Conservation (phyloP, 2,113 vertebrate genomes). For the Malurus alboscapulatus region DNA sequence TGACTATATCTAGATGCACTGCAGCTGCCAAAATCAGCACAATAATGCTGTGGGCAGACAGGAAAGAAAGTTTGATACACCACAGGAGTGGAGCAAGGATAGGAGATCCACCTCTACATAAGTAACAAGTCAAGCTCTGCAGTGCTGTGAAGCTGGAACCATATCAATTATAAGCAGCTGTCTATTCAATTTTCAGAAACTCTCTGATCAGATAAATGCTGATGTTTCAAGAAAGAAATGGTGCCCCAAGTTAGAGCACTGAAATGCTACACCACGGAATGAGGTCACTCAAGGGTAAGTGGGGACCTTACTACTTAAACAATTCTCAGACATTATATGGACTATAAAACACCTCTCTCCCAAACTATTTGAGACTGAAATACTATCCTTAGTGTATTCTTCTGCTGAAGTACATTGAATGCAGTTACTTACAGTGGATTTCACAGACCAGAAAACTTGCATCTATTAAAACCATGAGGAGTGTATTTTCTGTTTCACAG, state of each 20-base stretch:
- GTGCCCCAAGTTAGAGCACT: neutral
- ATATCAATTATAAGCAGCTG: neutral
- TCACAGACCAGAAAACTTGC: neutral
- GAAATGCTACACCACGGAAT: neutral
- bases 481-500: neutral
- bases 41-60: slow-evolving; percentile 25
- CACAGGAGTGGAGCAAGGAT: neutral
- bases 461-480: neutral
- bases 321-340: neutral
- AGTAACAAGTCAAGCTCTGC: neutral
- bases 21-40: slow-evolving; percentile 49
- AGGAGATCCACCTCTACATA: neutral
- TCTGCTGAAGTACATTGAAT: neutral
- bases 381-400: neutral
- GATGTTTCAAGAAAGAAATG: neutral
- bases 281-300: neutral
- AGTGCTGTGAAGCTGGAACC: neutral
- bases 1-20: slow-evolving; percentile 6
- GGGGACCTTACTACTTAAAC: neutral
- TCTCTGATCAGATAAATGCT: neutral
- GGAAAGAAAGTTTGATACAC: slow-evolving; percentile 11
- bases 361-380: neutral
- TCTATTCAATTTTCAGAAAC: slow-evolving; percentile 19
- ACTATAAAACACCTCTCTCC: neutral
- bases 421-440: neutral